Percentiles rank a stretch among this genome's conserved stretches.
Conservation (phyloP, 2,888 invertebrate species). For the Helicoverpa assulta region DNA sequence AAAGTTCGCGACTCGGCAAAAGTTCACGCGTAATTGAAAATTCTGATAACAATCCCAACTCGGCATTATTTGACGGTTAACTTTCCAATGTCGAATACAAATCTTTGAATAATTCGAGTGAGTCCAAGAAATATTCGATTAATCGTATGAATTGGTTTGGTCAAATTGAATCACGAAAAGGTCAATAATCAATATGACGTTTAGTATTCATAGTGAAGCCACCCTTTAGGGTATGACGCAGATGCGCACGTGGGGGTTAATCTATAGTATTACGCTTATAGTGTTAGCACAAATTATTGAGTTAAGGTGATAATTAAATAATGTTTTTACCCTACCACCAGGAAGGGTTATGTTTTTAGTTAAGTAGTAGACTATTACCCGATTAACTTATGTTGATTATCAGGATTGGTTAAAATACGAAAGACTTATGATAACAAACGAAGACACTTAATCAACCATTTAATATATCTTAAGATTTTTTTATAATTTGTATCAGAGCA, state of each 20-base stretch:
- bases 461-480: too few relatives aligned
- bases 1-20: slow-evolving; percentile 30
- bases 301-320: slow-evolving; percentile 14
- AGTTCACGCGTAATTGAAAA: slow-evolving; percentile 49
- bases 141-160: slow-evolving; percentile 44
- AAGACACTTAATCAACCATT: too few relatives aligned
- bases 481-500: too few relatives aligned
- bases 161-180: slow-evolving; percentile 58
- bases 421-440: not conserved
- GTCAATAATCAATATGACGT: slow-evolving; percentile 62
- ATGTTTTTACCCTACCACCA: not conserved
- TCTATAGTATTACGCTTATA: slow-evolving; percentile 6
- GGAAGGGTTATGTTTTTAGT: not conserved
- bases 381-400: not conserved
- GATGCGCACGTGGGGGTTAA: slow-evolving; percentile 57
- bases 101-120: slow-evolving; percentile 43
- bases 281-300: not conserved
- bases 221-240: slow-evolving; percentile 72
- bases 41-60: slow-evolving; percentile 28
- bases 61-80: slow-evolving; percentile 41
- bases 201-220: slow-evolving; percentile 74
- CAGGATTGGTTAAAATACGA: not conserved
- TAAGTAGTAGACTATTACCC: not conserved
- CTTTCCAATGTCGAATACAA: slow-evolving; percentile 47
- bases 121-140: slow-evolving; percentile 49